Percentiles rank a stretch among this genome's conserved stretches.
These are phyloP conservation scores for Ptiloglossa arizonensis DNA, from an alignment of 1,140 invertebrate species.

Conservation along the genomic window DNA sequence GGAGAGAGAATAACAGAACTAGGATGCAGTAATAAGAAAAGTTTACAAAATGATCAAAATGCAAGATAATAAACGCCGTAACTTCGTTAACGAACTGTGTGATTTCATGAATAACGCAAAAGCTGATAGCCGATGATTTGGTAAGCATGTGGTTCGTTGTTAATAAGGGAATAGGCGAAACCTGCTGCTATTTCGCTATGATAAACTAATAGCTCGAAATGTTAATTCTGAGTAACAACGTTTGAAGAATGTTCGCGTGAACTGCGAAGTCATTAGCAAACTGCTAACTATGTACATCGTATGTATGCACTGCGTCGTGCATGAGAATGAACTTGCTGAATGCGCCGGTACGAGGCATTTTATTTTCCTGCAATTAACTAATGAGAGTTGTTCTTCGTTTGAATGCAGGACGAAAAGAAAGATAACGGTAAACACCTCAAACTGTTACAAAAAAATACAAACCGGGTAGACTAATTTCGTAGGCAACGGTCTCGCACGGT, in stretches of 20 bases:
- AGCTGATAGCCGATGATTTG: not conserved
- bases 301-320: not conserved
- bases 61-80: slow-evolving; percentile 5
- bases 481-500: too few relatives aligned
- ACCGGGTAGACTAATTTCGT: too few relatives aligned
- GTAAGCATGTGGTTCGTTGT: slow-evolving; percentile 14
- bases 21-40: not conserved
- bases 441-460: not conserved
- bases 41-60: not conserved
- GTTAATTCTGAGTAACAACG: not conserved
- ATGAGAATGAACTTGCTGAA: slow-evolving; percentile 7
- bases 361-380: slow-evolving; percentile 20
- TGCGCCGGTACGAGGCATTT: not conserved
- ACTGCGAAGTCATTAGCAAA: slow-evolving; percentile 32
- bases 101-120: slow-evolving; percentile 34
- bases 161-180: slow-evolving; percentile 13
- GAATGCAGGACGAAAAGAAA: not conserved
- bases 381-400: slow-evolving; percentile 2
- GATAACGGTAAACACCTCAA: not conserved
- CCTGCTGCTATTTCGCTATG: not conserved
- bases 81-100: slow-evolving; percentile 4
- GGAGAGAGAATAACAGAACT: not conserved
- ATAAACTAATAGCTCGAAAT: slow-evolving; percentile 36
- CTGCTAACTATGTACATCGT: not conserved
- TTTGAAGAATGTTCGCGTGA: slow-evolving; percentile 37